These are phyloP conservation scores for Tuberolachnus salignus DNA, from an alignment of 2,888 invertebrate genomes.

Conservation along the genomic window DNA sequence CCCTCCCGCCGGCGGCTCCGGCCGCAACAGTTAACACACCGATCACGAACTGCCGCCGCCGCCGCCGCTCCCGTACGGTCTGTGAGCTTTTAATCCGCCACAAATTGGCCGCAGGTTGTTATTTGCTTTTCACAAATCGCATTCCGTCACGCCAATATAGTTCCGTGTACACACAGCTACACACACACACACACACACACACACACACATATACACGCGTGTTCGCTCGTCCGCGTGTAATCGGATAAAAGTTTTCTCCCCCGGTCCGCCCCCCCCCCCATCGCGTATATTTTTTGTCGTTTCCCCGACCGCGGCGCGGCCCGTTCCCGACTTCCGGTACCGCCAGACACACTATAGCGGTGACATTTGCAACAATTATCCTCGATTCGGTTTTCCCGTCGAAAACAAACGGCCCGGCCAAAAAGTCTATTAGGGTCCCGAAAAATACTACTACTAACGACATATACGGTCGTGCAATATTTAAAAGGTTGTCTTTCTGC, in stretches of 20 bases:
- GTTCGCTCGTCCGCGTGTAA: not conserved
- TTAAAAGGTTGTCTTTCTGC: too few relatives aligned
- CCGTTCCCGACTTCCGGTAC: not conserved
- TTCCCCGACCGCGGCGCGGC: not conserved
- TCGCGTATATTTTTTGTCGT: not conserved
- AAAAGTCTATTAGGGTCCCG: constrained; percentile 35
- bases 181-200: not conserved
- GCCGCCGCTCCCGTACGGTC: constrained; percentile 17
- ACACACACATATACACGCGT: not conserved
- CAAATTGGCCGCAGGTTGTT: constrained; percentile 38
- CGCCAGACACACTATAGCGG: not conserved
- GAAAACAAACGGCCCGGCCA: constrained; percentile 31
- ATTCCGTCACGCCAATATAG: constrained; percentile 34
- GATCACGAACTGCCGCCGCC: constrained; percentile 35
- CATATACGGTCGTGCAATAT: too few relatives aligned
- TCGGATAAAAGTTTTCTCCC: not conserved
- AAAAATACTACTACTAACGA: too few relatives aligned
- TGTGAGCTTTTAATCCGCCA: constrained; percentile 32
- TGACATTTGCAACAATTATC: constrained; percentile 12
- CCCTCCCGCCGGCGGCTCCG: not conserved
- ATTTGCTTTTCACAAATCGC: constrained; percentile 18
- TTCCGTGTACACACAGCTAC: not conserved
- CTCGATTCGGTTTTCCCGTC: constrained; percentile 35
- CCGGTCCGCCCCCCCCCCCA: not conserved
- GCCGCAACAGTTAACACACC: constrained; percentile 47